Evolutionary conservation across 2,113 vertebrate species (phyloP).

Genomic region (Cygnus atratus): DNA sequence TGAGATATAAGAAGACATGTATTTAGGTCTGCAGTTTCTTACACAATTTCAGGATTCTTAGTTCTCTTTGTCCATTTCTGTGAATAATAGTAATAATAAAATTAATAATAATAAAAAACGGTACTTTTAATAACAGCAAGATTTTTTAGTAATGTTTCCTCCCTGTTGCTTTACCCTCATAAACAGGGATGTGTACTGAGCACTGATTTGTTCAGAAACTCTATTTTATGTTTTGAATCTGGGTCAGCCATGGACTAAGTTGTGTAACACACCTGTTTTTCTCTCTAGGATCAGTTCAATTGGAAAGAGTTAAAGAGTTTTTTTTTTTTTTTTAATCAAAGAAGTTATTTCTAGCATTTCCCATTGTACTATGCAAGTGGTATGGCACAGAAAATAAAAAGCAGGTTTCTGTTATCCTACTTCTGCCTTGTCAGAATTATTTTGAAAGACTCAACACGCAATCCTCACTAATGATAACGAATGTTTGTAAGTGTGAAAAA

Average conservation of each 20-base stretch:
- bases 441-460: background rate
- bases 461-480: background rate
- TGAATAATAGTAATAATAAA: background rate
- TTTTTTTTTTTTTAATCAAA: background rate
- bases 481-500: background rate
- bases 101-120: background rate
- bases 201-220: background rate
- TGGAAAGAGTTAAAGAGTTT: background rate
- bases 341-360: background rate
- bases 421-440: background rate
- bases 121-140: background rate
- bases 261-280: background rate
- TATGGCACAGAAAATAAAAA: background rate
- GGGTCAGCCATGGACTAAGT: background rate
- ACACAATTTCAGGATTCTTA: background rate
- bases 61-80: background rate
- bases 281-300: background rate
- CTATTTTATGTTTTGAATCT: background rate
- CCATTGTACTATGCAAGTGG: background rate
- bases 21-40: background rate
- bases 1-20: background rate
- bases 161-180: background rate
- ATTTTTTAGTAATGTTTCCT: background rate
- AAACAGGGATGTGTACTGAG: background rate
- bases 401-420: background rate